Base-by-base conservation (phyloP, 2,113 vertebrate species). In the Crotalus helleri region DNA sequence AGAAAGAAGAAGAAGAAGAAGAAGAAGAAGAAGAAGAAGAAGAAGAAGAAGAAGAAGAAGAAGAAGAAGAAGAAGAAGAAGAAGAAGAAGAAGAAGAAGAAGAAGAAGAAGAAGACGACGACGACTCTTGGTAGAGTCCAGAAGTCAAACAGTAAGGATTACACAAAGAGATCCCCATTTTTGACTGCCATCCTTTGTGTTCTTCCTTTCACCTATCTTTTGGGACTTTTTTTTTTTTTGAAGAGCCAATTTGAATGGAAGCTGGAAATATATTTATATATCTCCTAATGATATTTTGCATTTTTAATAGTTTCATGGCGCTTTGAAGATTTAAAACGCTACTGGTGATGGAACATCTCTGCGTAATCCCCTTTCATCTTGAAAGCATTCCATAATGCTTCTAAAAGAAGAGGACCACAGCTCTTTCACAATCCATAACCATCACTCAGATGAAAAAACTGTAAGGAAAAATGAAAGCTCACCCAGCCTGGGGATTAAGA, bases 321-420 rank as follows among this genome's bases (percentile, higher is more conserved):
- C 59, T 92, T 92, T 92, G 59, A 88, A 92, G 85, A 92, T 92
- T 92, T 64, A 69, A 89, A 57, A 39, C 1, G 17, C 39, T 23
- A 26, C 51, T 0, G 1, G 61, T 81, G 39, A 26, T n/a, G 26
- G 51, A 85, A n/a, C 33, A 15, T 57, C 33, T 81, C 87, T n/a
- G 51, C 12, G 23, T 85, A 33, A 55, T 55, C 24, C 24, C 88
- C 53, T 92, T 92, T 92, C 88, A 92, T 92, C 87, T 89, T 89
- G 88, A 92, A 92, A 58, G 39, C 33, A 10, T 85, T 23, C 54
- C 15, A 29, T 85, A 85, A 89, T 81, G 53, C 85, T 92, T 85
- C 87, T 85, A 49, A 89, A 33, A 90, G 86, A n/a, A 33, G 17
- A 58, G 39, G 21, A 44, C 53, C 39, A 23, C 9, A 58, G 61